phyloP scores from a whole-genome alignment of 2,888 invertebrate genomes.

The Prosapia bicincta region DNA sequence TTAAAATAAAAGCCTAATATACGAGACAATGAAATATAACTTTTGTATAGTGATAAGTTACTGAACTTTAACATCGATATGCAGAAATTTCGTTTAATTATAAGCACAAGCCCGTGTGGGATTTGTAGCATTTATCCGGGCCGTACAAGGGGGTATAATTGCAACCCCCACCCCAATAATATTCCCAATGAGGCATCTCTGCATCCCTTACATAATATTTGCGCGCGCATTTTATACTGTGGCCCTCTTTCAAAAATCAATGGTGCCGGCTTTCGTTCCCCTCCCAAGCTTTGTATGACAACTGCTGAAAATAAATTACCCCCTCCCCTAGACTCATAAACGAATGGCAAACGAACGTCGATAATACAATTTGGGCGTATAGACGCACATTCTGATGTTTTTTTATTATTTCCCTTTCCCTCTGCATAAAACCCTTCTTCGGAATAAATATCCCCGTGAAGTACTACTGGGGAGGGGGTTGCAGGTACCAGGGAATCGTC shows the following conservation, averaged over 20 bases:
- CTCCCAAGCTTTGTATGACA: conserved; percentile 18
- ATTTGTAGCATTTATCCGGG: not conserved
- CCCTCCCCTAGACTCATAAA: not conserved
- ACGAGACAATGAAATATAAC: no score
- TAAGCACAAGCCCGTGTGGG: not conserved
- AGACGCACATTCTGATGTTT: not conserved
- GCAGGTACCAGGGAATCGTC: conserved; percentile 20
- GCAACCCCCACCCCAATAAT: conserved; percentile 1
- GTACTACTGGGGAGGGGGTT: not conserved
- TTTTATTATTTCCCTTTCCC: not conserved
- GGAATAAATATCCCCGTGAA: not conserved
- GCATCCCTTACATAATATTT: conserved; percentile 34
- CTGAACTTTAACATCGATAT: no score
- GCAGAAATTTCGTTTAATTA: no score
- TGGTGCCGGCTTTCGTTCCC: conserved; percentile 37
- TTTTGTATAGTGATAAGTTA: no score
- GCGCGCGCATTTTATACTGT: conserved; percentile 37
- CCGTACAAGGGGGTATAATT: conserved; percentile 5
- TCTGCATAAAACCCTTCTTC: not conserved
- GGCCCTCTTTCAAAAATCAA: conserved; percentile 43
- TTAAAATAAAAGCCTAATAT: no score
- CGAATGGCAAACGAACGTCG: not conserved
- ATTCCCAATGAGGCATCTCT: conserved; percentile 14
- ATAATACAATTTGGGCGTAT: not conserved
- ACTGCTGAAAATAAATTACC: conserved; percentile 26